Evolutionary conservation across 2,113 vertebrate species (phyloP), one percentile per base, ranked within the genome.

Genomic region (Sturnira hondurensis): DNA sequence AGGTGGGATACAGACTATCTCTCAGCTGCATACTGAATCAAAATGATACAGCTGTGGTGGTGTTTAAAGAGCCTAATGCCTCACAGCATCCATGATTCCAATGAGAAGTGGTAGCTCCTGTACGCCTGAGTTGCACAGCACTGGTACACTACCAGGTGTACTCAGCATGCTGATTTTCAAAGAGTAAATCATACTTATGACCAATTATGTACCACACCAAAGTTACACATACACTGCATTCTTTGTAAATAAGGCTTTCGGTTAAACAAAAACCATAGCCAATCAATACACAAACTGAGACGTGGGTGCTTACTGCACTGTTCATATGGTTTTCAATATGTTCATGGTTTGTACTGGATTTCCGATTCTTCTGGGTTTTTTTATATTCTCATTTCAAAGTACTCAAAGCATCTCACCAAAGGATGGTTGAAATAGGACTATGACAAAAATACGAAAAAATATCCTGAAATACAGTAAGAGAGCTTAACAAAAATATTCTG

Each of bases 321-420:
- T 20, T 80, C 26, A 63, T 31, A 38, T 52, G 17, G 0, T 73
- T 88, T 78, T 82, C 24, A 63, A 41, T 63, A 87, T 11, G 5
- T 38, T 31, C 36, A 24, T 56, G 12, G 10, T 73, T 86, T 93
- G 5, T 43, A 92, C 36, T 84, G 28, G 9, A 93, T 82, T 89
- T 86, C 2, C 56, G 4, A 85, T 54, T 94, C 88, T 85, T 71
- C 19, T 58, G 2, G 82, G 1, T 86, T 95, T 82, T 82, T 38
- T 73, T 31, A 36, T 50, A 65, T 88, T 76, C 76, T 89, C 20
- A 93, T 43, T 92, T 93, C 20, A 83, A 93, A 90, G 68, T 81
- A 71, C 24, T 26, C 4, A 90, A 47, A 73, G 54, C 4, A 85
- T 58, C 41, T 71, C 95, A 61, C 28, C 80, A 70, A 89, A 87